Evolutionary conservation across 2,888 invertebrate genomes (phyloP), one percentile per base, ranked within the genome.

Genomic region (Pheosia tremula): DNA sequence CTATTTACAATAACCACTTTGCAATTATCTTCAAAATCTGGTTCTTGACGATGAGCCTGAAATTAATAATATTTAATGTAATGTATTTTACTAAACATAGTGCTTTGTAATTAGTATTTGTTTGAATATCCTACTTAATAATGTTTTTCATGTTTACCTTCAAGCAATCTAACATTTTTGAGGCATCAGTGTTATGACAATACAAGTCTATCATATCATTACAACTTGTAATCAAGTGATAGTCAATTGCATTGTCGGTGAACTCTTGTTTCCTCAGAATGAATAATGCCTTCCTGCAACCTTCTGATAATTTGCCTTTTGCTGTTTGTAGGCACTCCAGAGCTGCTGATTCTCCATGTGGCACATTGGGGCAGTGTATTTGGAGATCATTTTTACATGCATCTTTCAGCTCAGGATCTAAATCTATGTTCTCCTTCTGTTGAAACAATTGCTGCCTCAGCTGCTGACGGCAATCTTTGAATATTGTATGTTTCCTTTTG

Each of bases 401-500:
- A 69, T 96, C 95, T 81, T 97, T 97, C 60, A 99, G 90, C 75
- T 96, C 95, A 0, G 97, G 97, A 90, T 99, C 98, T 66, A 97
- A 95, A 68, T 96, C 96, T 69, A 98, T 97, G 81, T 95, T 98
- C 90, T 99, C 99, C 70, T 98, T 96, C 87, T 98, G 97, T 82
- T 98, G 98, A 78, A 98, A 97, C 39, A 99, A 94, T 83, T 99
- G 98, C 58, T 97, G 97, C 81, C 97, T 96, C 24, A 99, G 93
- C 85, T 99, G 98, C 80, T 98, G 97, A 45, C 98, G 95, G 83
- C 99, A 99, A 37, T 97, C 97, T 85, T 97, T 97, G 4, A 97
- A 95, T 78, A 99, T 96, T 69, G 96, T 96, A 72, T 97, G 97
- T 65, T 97, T 96, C 57, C 95, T 94, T 60, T 95, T 96, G 49